Conservation (phyloP, 1,140 invertebrate genomes). For the Drosophila neocordata region DNA sequence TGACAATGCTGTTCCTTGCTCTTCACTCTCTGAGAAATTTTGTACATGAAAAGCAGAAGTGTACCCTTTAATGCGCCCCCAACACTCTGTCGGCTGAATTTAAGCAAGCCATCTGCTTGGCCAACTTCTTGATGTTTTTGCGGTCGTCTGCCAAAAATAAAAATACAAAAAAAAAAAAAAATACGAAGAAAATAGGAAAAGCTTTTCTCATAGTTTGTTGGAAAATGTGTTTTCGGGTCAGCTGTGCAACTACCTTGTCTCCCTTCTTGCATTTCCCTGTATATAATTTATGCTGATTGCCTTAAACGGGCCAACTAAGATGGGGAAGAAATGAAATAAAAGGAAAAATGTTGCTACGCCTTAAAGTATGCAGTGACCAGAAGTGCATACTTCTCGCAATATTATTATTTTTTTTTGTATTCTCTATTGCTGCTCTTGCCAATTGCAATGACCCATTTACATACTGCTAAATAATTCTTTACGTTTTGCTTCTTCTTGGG, state of each 20-base stretch:
- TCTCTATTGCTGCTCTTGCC: background rate
- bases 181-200: constrained; percentile 1
- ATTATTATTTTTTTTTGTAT: constrained; percentile 25
- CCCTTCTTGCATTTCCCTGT: constrained; percentile 5
- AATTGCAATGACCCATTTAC: background rate
- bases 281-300: constrained; percentile 81
- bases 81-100: background rate
- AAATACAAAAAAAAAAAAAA: constrained; percentile 15
- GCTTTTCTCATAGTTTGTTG: constrained; percentile 34
- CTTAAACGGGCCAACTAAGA: constrained; percentile 58
- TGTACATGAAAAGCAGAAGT: constrained; percentile 54
- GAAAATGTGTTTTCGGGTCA: constrained; percentile 80
- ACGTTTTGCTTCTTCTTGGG: constrained; percentile 55
- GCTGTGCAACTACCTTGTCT: constrained; percentile 52
- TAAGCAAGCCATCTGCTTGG: constrained; percentile 47
- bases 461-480: constrained; percentile 60
- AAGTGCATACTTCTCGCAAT: constrained; percentile 68
- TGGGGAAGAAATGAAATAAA: constrained; percentile 5
- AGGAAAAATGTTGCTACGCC: constrained; percentile 13
- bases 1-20: constrained; percentile 66
- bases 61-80: constrained; percentile 3
- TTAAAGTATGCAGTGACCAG: constrained; percentile 59
- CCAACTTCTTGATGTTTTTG: constrained; percentile 69
- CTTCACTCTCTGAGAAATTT: constrained; percentile 47
- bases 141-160: constrained; percentile 61